These are phyloP conservation scores for Drosophila novamexicana DNA, from an alignment of 1,140 invertebrate genomes.

Conservation along the genomic window DNA sequence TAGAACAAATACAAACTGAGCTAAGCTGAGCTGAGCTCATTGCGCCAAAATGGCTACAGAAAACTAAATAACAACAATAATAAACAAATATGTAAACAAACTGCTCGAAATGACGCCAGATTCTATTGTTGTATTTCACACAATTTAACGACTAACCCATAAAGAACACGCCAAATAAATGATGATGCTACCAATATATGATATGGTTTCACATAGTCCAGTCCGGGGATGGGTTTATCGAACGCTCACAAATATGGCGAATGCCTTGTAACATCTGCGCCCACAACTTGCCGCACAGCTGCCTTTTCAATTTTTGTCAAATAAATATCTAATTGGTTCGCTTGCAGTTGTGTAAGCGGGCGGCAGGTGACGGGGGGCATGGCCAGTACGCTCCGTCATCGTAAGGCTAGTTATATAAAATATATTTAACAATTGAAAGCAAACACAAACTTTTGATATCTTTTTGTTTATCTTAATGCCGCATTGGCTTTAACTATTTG, in stretches of 20 bases:
- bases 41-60: conserved; percentile 39
- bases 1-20: conserved; percentile 52
- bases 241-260: conserved; percentile 32
- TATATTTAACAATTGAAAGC: neutral
- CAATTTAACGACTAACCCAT: conserved; percentile 3
- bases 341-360: conserved; percentile 28
- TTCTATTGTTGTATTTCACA: conserved; percentile 19
- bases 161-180: conserved; percentile 9
- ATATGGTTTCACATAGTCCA: conserved; percentile 11
- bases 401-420: neutral
- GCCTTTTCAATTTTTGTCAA: conserved; percentile 44
- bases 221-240: conserved; percentile 18
- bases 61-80: conserved; percentile 44
- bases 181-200: conserved; percentile 16
- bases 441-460: neutral
- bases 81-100: conserved; percentile 71
- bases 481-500: too few relatives aligned
- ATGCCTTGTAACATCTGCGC: conserved; percentile 51
- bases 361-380: neutral
- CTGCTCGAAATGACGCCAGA: conserved; percentile 39
- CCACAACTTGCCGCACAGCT: conserved; percentile 53
- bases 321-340: conserved; percentile 20
- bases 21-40: conserved; percentile 43
- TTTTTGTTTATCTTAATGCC: too few relatives aligned
- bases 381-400: neutral